Conservation (phyloP, 2,888 invertebrate genomes). For the Rhagonycha fulva region DNA sequence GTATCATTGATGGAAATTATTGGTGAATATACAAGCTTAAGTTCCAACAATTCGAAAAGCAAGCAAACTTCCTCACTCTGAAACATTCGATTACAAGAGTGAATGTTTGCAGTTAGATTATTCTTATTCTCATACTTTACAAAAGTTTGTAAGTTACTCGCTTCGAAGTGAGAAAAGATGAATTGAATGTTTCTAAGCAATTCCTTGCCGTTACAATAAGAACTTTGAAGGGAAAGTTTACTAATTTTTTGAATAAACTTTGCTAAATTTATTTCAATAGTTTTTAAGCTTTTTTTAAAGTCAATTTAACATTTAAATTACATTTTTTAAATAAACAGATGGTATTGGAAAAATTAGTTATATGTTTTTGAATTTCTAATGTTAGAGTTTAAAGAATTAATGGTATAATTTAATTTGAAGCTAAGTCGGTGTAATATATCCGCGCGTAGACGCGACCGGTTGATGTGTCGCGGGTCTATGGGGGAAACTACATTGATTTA, state of each 20-base stretch:
- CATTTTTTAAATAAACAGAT: not conserved
- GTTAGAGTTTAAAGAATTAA: conserved; percentile 36
- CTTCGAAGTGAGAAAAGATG: conserved; percentile 9
- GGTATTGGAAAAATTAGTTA: not conserved
- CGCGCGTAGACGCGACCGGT: conserved; percentile 35
- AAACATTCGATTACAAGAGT: conserved; percentile 13
- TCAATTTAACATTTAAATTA: not conserved
- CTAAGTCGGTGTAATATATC: conserved; percentile 36
- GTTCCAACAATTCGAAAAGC: conserved; percentile 12
- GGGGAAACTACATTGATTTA: conserved; percentile 47
- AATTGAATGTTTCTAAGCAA: conserved; percentile 1
- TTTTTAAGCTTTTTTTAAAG: not conserved
- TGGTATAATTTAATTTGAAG: conserved; percentile 45
- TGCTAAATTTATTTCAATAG: not conserved
- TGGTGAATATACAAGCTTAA: conserved; percentile 13
- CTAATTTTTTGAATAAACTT: conserved; percentile 3
- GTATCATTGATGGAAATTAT: conserved; percentile 5
- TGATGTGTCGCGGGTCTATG: conserved; percentile 38
- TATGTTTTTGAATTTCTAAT: conserved; percentile 23
- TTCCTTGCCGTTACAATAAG: not conserved
- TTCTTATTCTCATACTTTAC: conserved; percentile 14
- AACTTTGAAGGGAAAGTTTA: not conserved
- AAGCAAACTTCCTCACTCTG: conserved; percentile 20
- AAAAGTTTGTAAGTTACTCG: conserved; percentile 10
- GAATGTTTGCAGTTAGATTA: conserved; percentile 11